phyloP scores from a whole-genome alignment of 2,113 vertebrate species.

The Corvus cornix region DNA sequence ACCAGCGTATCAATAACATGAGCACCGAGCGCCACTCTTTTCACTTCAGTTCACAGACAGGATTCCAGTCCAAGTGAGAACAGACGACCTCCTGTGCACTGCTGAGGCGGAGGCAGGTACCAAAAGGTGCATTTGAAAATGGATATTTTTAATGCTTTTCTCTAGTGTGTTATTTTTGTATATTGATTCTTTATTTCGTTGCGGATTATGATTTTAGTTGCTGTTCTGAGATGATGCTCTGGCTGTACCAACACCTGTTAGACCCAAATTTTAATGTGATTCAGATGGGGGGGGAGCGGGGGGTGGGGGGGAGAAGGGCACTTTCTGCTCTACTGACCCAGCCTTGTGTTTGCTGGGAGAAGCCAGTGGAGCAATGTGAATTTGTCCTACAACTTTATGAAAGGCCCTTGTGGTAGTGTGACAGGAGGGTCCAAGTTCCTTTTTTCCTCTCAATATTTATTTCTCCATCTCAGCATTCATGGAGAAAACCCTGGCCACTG shows the following conservation, averaged over 20 bases:
- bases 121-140: neutral
- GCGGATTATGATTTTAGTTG: neutral
- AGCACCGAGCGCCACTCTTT: neutral
- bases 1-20: fast-evolving
- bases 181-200: neutral
- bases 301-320: too few species aligned
- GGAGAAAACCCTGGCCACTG: neutral
- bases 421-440: neutral
- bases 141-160: neutral
- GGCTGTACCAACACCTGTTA: neutral
- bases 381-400: neutral
- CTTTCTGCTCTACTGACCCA: neutral
- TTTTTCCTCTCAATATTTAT: neutral
- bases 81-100: neutral
- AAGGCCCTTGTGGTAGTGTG: neutral
- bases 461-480: neutral
- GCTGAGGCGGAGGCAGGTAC: neutral
- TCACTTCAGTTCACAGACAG: neutral
- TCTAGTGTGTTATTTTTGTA: neutral
- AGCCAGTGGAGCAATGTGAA: fast-evolving
- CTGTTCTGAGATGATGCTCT: neutral
- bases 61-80: neutral
- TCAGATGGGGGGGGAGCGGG: neutral
- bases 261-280: neutral
- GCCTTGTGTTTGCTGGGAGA: neutral